Conservation (phyloP, 2,888 invertebrate genomes). For the Hydropsyche betteni region DNA sequence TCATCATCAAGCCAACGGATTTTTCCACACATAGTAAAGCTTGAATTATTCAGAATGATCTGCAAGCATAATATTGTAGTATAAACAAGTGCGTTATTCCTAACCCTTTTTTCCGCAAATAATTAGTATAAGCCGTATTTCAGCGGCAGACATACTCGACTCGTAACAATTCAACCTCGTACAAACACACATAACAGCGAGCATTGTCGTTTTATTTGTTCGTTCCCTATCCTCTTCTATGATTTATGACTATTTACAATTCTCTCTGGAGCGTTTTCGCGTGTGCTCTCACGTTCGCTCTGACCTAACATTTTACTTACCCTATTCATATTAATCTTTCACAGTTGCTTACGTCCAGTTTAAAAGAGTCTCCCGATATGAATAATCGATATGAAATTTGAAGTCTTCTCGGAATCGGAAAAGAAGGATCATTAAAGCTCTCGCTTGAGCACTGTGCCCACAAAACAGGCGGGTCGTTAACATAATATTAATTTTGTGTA, state of each 20-base stretch:
- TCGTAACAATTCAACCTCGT: slow-evolving; percentile 18
- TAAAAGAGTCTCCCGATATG: background rate
- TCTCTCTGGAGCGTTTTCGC: slow-evolving; percentile 4
- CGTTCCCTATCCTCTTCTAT: slow-evolving; percentile 7
- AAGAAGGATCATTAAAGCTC: too few relatives aligned
- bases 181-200: background rate
- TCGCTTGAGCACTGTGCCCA: too few relatives aligned
- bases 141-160: slow-evolving; percentile 3
- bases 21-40: too few relatives aligned
- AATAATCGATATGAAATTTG: background rate
- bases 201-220: slow-evolving; percentile 12
- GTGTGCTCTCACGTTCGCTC: background rate
- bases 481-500: slow-evolving; percentile 30
- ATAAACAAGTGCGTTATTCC: too few relatives aligned
- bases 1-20: too few relatives aligned
- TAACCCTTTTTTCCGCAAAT: background rate
- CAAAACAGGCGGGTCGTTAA: slow-evolving; percentile 1
- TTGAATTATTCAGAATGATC: too few relatives aligned
- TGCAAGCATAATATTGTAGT: too few relatives aligned
- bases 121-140: slow-evolving; percentile 4
- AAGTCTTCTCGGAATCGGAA: background rate
- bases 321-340: background rate
- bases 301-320: too few relatives aligned
- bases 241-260: slow-evolving; percentile 31
- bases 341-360: background rate